Percentiles rank a stretch among this genome's conserved stretches.
phyloP scores from a whole-genome alignment of 2,888 invertebrate genomes.

The Synergus laeviventris region DNA sequence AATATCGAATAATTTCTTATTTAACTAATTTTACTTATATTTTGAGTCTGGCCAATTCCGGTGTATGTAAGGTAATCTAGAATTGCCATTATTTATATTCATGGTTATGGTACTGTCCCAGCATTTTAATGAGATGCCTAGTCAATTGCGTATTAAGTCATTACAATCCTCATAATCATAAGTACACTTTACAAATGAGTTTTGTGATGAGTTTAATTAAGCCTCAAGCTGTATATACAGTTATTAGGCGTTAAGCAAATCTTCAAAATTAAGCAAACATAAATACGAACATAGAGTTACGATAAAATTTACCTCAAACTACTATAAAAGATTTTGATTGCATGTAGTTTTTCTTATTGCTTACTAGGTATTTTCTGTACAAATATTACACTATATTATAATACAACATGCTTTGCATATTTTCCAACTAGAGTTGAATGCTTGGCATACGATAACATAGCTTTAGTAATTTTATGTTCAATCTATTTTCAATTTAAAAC shows the following conservation, averaged over 20 bases:
- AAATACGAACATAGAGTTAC: background rate
- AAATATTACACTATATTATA: slow-evolving; percentile 33
- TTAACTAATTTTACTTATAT: background rate
- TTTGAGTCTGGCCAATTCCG: background rate
- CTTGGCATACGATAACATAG: slow-evolving; percentile 1
- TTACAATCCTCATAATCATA: slow-evolving; percentile 16
- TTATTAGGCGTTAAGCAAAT: background rate
- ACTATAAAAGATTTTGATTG: background rate
- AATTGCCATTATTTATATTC: no score
- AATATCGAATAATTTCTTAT: background rate
- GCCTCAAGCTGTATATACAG: background rate
- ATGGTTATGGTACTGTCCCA: background rate
- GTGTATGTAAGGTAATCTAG: background rate
- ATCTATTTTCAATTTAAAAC: background rate
- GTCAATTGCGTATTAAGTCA: background rate
- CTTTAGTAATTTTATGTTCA: background rate
- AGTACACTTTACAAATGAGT: slow-evolving; percentile 1
- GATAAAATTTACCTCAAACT: background rate
- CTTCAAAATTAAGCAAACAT: background rate
- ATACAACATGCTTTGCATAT: background rate
- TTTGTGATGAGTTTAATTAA: background rate
- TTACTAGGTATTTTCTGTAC: background rate
- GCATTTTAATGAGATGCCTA: background rate
- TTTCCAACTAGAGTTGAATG: background rate
- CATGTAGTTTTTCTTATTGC: background rate